Percentiles rank a stretch among this genome's conserved stretches.
Evolutionary conservation across 2,797 vertebrate species (phyloP).

Genomic region (Pseudochaenichthys georgianus): DNA sequence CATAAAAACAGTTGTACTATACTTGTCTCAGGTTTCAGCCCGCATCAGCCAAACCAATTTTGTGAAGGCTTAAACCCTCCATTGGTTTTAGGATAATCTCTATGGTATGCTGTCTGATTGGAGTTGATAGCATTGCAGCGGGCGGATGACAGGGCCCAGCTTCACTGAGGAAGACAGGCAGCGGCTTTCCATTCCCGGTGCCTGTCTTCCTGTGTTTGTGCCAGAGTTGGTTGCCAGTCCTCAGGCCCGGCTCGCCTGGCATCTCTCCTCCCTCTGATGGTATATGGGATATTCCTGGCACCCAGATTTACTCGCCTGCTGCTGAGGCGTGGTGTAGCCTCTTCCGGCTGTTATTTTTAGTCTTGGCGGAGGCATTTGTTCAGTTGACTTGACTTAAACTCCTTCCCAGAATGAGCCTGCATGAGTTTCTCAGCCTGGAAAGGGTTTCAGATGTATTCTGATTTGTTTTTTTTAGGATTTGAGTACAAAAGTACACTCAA

Average conservation of each 20-base stretch:
- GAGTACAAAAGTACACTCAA: slow-evolving; percentile 6
- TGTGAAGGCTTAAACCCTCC: slow-evolving; percentile 30
- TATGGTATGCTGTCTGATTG: slow-evolving; percentile 53
- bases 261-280: slow-evolving; percentile 55
- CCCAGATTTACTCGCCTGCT: slow-evolving; percentile 45
- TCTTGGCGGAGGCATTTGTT: slow-evolving; percentile 42
- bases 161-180: slow-evolving; percentile 54
- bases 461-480: slow-evolving; percentile 1
- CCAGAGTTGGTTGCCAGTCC: slow-evolving; percentile 59
- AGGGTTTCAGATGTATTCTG: slow-evolving; percentile 8
- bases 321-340: slow-evolving; percentile 56
- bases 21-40: slow-evolving; percentile 39
- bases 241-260: slow-evolving; percentile 64
- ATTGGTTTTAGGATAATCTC: slow-evolving; percentile 58
- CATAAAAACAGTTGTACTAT: slow-evolving; percentile 30
- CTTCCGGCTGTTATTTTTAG: slow-evolving; percentile 77
- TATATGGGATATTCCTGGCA: slow-evolving; percentile 73
- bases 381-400: slow-evolving; percentile 40
- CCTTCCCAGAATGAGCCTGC: slow-evolving; percentile 34
- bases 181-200: slow-evolving; percentile 53
- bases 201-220: slow-evolving; percentile 59
- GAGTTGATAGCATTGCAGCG: slow-evolving; percentile 59
- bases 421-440: slow-evolving; percentile 4
- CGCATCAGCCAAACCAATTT: slow-evolving; percentile 21
- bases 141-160: slow-evolving; percentile 61